A percentile compares a stretch with the other conserved stretches of the same genome.
Conservation (phyloP, 2,888 invertebrate genomes). For the Agriotes lineatus region DNA sequence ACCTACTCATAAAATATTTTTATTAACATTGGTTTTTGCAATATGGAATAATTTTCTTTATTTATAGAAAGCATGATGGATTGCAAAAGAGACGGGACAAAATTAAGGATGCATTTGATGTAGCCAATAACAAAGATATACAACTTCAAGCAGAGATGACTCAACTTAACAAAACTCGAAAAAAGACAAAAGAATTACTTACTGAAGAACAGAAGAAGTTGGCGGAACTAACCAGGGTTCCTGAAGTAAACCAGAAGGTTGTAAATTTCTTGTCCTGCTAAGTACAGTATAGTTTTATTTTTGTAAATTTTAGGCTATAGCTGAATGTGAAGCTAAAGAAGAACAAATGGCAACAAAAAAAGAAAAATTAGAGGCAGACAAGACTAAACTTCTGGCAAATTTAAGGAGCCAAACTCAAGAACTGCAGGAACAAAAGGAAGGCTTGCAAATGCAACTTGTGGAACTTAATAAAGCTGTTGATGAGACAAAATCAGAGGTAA, state of each 20-base stretch:
- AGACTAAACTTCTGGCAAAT: slow-evolving; percentile 72
- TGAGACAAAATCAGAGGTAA: slow-evolving; percentile 74
- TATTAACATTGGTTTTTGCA: too few species aligned
- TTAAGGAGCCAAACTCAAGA: slow-evolving; percentile 77
- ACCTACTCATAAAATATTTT: too few species aligned
- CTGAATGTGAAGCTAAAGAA: slow-evolving; percentile 70
- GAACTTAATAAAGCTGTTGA: slow-evolving; percentile 78
- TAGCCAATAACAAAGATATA: slow-evolving; percentile 75
- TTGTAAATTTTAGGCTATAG: slow-evolving; percentile 52
- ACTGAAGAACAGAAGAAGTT: slow-evolving; percentile 78
- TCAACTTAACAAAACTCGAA: slow-evolving; percentile 79
- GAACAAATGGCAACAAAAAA: slow-evolving; percentile 70
- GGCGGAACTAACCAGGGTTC: slow-evolving; percentile 73
- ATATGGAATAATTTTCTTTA: too few species aligned
- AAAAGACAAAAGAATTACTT: slow-evolving; percentile 78
- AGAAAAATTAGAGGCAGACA: slow-evolving; percentile 70
- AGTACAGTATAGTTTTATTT: not conserved
- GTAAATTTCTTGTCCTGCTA: too few species aligned
- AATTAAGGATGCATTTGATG: slow-evolving; percentile 72
- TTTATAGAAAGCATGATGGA: slow-evolving; percentile 73
- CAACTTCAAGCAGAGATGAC: slow-evolving; percentile 76
- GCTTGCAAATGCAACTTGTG: slow-evolving; percentile 76
- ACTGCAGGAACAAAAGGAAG: slow-evolving; percentile 79
- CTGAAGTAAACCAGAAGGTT: slow-evolving; percentile 81
- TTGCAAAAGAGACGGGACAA: slow-evolving; percentile 72